These are phyloP conservation scores for Callyntrura sp. DNA, from an alignment of 2,888 invertebrate genomes.

Conservation along the genomic window DNA sequence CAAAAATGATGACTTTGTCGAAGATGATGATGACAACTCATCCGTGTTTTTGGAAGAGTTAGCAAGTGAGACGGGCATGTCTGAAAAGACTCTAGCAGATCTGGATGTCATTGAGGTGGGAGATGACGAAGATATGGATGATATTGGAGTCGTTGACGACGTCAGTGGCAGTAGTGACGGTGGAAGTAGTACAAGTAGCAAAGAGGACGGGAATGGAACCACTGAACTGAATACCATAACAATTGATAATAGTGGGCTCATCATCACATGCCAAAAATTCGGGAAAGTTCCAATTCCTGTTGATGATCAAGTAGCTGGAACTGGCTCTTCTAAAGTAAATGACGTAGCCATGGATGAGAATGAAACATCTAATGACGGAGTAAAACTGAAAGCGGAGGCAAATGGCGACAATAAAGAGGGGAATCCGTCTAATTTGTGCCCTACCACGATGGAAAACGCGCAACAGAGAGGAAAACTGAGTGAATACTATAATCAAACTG, in stretches of 20 bases:
- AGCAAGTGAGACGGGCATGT: conserved; percentile 80
- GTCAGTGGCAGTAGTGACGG: conserved; percentile 31
- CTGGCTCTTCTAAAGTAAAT: not conserved
- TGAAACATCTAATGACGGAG: conserved; percentile 24
- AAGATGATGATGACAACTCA: conserved; percentile 65
- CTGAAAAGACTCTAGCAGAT: conserved; percentile 81
- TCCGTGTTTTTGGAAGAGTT: conserved; percentile 81
- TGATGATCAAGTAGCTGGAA: conserved; percentile 3
- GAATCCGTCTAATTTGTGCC: not conserved
- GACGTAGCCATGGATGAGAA: not conserved
- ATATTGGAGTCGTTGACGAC: conserved; percentile 66
- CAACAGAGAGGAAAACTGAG: not conserved
- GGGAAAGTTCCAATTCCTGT: conserved; percentile 69
- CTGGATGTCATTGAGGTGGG: conserved; percentile 67
- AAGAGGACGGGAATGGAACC: not conserved
- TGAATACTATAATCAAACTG: conserved; percentile 52
- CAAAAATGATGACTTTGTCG: conserved; percentile 35
- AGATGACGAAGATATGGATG: not conserved
- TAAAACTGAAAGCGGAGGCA: not conserved
- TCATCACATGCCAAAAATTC: conserved; percentile 71
- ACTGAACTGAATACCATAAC: conserved; percentile 31
- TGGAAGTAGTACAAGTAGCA: conserved; percentile 40
- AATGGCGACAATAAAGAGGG: conserved; percentile 40
- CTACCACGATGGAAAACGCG: conserved; percentile 31
- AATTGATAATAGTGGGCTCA: conserved; percentile 69